Conservation (phyloP, 2,113 vertebrate species). For the Pterocles orientalis region DNA sequence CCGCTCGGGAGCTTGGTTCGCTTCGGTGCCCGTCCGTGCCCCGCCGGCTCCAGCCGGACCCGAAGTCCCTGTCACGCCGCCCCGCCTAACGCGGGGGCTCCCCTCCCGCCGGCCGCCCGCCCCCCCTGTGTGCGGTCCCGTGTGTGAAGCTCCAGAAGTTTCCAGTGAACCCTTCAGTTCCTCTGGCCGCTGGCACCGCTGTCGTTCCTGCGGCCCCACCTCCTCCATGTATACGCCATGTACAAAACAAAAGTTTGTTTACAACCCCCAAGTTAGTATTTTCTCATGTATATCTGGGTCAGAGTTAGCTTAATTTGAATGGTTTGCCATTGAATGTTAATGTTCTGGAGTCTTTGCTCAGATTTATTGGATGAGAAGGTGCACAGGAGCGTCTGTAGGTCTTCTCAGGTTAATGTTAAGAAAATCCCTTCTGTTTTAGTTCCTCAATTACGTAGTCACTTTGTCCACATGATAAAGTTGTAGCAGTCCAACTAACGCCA, state of each 20-base stretch:
- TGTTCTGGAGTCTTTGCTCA: neutral
- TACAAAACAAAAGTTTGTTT: too few species aligned
- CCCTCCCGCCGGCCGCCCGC: rapidly evolving
- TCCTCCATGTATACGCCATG: rapidly evolving
- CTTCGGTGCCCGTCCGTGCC: rapidly evolving
- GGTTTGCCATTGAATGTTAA: neutral
- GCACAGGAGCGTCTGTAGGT: too few species aligned
- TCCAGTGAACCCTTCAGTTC: rapidly evolving
- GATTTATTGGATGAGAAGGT: neutral
- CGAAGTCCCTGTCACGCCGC: too few species aligned
- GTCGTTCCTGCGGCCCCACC: rapidly evolving
- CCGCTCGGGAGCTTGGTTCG: rapidly evolving
- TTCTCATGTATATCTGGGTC: neutral
- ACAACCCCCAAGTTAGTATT: neutral
- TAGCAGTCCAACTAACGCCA: neutral
- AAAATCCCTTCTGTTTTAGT: neutral
- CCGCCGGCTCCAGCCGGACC: neutral
- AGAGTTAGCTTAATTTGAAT: neutral
- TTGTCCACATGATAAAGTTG: neutral
- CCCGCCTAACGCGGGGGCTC: neutral
- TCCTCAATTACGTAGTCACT: too few species aligned
- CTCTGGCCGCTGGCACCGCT: rapidly evolving
- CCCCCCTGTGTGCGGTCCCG: neutral
- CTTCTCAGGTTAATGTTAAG: neutral
- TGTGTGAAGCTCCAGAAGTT: neutral